Conservation (phyloP, 2,888 invertebrate genomes). For the Allophyes oxyacanthae region DNA sequence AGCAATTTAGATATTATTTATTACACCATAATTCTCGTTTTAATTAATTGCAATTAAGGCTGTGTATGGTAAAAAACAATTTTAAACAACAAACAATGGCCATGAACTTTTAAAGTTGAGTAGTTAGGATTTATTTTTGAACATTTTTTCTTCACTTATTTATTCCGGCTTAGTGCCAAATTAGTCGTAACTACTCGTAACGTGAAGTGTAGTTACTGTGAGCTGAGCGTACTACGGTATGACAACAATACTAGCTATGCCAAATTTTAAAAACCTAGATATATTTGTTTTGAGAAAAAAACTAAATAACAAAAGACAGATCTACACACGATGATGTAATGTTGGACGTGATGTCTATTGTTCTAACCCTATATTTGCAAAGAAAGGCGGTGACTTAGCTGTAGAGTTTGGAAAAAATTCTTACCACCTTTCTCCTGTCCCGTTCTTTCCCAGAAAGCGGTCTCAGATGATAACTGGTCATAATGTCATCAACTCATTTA, state of each 20-base stretch:
- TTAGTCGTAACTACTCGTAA: constrained; percentile 13
- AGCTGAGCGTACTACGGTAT: constrained; percentile 2
- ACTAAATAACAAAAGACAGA: too few relatives aligned
- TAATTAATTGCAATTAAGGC: constrained; percentile 7
- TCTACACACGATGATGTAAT: constrained; percentile 1
- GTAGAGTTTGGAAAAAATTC: too few relatives aligned
- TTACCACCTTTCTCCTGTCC: too few relatives aligned
- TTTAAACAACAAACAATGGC: constrained; percentile 32
- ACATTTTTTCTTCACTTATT: constrained; percentile 17
- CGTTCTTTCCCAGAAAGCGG: too few relatives aligned
- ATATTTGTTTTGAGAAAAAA: neutral
- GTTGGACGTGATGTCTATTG: too few relatives aligned
- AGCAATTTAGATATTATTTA: constrained; percentile 39
- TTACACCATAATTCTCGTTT: constrained; percentile 25
- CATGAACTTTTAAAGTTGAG: constrained; percentile 45
- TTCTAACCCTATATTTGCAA: too few relatives aligned
- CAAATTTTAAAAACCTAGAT: constrained; percentile 15
- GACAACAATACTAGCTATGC: constrained; percentile 19
- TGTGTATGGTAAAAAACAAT: constrained; percentile 15
- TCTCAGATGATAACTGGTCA: too few relatives aligned
- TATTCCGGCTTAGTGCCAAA: constrained; percentile 47
- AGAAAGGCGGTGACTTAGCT: too few relatives aligned
- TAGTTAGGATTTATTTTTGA: constrained; percentile 27
- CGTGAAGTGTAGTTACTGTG: constrained; percentile 7
- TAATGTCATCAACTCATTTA: too few relatives aligned